Conservation (phyloP, 2,113 vertebrate genomes). For the Amblyornis subalaris region DNA sequence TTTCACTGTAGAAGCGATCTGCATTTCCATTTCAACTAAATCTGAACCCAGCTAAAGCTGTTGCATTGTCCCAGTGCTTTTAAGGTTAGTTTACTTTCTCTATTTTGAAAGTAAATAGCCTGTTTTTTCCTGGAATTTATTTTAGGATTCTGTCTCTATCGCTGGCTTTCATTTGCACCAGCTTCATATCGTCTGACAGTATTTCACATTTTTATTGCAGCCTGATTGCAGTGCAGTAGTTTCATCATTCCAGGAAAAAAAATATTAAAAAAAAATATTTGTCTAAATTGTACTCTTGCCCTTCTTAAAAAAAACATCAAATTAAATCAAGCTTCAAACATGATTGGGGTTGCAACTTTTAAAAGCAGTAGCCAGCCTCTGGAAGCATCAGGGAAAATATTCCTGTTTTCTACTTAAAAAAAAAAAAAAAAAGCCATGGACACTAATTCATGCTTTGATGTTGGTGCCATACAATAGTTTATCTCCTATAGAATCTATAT, state of each 20-base stretch:
- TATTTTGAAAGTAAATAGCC: constrained; percentile 56
- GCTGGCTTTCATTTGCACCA: constrained; percentile 55
- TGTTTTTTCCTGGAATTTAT: constrained; percentile 31
- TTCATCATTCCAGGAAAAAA: constrained; percentile 8
- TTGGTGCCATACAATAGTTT: neutral
- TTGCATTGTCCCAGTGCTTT: neutral
- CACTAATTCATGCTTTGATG: neutral
- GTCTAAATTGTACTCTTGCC: constrained; percentile 23
- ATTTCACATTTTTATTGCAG: constrained; percentile 32
- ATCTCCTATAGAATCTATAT: neutral
- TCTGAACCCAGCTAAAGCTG: fast-evolving
- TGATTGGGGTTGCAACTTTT: constrained; percentile 1
- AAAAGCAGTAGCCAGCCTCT: constrained; percentile 16
- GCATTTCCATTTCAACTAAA: neutral
- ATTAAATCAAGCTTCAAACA: neutral
- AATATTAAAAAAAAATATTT: neutral
- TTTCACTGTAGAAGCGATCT: neutral
- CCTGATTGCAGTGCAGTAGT: constrained; percentile 30
- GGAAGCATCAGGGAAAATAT: neutral
- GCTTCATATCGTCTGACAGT: constrained; percentile 41
- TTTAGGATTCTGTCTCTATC: constrained; percentile 31
- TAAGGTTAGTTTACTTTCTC: neutral
- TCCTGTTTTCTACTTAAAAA: neutral
- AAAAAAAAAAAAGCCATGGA: neutral
- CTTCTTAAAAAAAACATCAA: neutral